A percentile compares a stretch with the other conserved stretches of the same genome.
Conservation (phyloP, 1,140 invertebrate genomes). For the Tigriopus japonicus region DNA sequence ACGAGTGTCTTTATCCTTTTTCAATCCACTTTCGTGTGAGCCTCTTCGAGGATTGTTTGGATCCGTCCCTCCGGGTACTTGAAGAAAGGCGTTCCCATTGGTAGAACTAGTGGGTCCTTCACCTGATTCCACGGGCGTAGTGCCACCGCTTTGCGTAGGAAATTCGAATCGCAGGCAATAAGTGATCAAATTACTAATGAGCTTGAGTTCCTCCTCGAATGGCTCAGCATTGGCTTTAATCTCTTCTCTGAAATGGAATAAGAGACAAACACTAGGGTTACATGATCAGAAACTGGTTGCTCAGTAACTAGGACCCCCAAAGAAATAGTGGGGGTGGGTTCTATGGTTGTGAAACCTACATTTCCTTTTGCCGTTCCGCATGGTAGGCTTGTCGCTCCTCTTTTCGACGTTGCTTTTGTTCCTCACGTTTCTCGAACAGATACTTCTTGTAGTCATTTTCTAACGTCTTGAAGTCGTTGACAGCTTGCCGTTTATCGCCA, state of each 20-base stretch:
- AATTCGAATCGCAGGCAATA: conserved; percentile 21
- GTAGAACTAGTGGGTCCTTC: too few relatives aligned
- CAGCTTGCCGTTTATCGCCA: conserved; percentile 20
- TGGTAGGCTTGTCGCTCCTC: conserved; percentile 20
- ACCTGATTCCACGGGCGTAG: too few relatives aligned
- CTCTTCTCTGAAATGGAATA: conserved; percentile 20
- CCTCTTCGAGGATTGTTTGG: background rate
- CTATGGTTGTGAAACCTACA: conserved; percentile 6
- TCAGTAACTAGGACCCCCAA: too few relatives aligned
- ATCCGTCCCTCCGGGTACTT: background rate
- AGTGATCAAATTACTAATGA: conserved; percentile 23
- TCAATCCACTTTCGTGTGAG: background rate
- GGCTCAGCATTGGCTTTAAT: conserved; percentile 19
- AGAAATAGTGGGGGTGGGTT: too few relatives aligned
- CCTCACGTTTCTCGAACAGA: conserved; percentile 19
- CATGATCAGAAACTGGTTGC: too few relatives aligned
- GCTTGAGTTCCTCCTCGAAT: conserved; percentile 21
- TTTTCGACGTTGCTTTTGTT: conserved; percentile 20
- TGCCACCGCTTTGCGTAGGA: too few relatives aligned
- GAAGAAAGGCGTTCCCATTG: too few relatives aligned
- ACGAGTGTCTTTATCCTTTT: too few relatives aligned
- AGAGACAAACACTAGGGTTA: background rate
- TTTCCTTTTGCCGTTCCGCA: conserved; percentile 14
- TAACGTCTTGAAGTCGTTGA: conserved; percentile 20
- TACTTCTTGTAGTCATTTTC: conserved; percentile 21